phyloP scores from a whole-genome alignment of 2,888 invertebrate genomes.

The Ennomos erosarius region DNA sequence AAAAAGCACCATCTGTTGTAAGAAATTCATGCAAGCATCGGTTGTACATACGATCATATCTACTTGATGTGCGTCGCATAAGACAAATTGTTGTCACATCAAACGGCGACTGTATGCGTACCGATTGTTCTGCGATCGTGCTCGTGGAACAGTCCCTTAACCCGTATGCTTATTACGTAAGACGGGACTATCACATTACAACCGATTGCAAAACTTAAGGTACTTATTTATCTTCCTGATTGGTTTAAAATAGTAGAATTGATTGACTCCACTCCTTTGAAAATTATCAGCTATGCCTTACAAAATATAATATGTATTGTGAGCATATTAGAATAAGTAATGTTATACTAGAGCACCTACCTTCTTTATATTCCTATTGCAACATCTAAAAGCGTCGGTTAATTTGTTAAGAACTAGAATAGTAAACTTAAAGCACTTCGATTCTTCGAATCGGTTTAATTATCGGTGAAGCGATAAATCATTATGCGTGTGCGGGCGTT shows the following conservation, averaged over 20 bases:
- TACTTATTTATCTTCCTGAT: too few species aligned
- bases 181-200: too few species aligned
- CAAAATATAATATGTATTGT: too few species aligned
- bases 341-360: too few species aligned
- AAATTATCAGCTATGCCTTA: too few species aligned
- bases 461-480: slow-evolving; percentile 80
- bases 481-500: slow-evolving; percentile 59
- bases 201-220: too few species aligned
- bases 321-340: too few species aligned
- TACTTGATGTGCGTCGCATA: slow-evolving; percentile 74
- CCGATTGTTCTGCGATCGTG: slow-evolving; percentile 61
- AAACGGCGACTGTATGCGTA: slow-evolving; percentile 64
- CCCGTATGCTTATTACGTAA: background rate
- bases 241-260: too few species aligned
- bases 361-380: slow-evolving; percentile 15
- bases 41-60: slow-evolving; percentile 79
- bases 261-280: too few species aligned
- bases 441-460: slow-evolving; percentile 77
- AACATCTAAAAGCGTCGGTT: slow-evolving; percentile 35
- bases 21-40: slow-evolving; percentile 74
- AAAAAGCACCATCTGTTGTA: slow-evolving; percentile 77
- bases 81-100: slow-evolving; percentile 82
- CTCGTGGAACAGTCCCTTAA: slow-evolving; percentile 46
- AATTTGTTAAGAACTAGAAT: slow-evolving; percentile 58
- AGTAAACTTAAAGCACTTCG: slow-evolving; percentile 67